Evolutionary conservation across 2,888 invertebrate species (phyloP), one percentile per base, ranked within the genome.

Genomic region (Eugnorisma glareosa): DNA sequence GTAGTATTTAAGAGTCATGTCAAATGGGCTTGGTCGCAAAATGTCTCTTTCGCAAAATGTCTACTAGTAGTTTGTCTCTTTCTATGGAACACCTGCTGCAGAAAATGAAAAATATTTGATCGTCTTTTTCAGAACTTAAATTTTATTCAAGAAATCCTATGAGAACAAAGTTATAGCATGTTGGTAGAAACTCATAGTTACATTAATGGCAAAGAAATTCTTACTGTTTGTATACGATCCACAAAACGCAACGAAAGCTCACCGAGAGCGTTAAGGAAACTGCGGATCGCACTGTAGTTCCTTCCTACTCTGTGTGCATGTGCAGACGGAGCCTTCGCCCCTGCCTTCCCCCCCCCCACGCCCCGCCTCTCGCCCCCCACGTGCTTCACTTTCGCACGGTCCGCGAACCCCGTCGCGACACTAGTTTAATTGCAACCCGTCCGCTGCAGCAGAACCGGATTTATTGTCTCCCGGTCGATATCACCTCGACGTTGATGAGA

Each of bases 381-480:
- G 89, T 91, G 94, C 94, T 94, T 95, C 96, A 96, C 96, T 96
- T 96, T 96, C 96, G 96, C 96, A 96, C 94, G 93, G 94, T 92
- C 91, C 92, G 95, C 94, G 94, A 94, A 94, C 94, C 93, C 93
- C 92, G 94, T 90, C 94, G 96, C 96, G 96, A 96, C 96, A 96
- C 96, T 95, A 94, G 94, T 95, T 94, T 96, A 96, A 96, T 96
- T 96, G 96, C 96, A 95, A 92, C 91, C 92, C 93, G 91, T 90
- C 91, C 91, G 93, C 94, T 93, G 95, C 94, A 93, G 91, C 90
- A 91, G 89, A 95, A 96, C 96, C 96, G 96, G 96, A 95, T 96
- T 95, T 95, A 96, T 96, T 96, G 96, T 96, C 95, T 94, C 94
- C 91, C 91, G 91, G 91, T 92, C 94, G 94, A 94, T 94, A 94